A percentile compares a stretch with the other conserved stretches of the same genome.
phyloP scores from a whole-genome alignment of 2,113 vertebrate genomes.

The Callaeas wilsoni region DNA sequence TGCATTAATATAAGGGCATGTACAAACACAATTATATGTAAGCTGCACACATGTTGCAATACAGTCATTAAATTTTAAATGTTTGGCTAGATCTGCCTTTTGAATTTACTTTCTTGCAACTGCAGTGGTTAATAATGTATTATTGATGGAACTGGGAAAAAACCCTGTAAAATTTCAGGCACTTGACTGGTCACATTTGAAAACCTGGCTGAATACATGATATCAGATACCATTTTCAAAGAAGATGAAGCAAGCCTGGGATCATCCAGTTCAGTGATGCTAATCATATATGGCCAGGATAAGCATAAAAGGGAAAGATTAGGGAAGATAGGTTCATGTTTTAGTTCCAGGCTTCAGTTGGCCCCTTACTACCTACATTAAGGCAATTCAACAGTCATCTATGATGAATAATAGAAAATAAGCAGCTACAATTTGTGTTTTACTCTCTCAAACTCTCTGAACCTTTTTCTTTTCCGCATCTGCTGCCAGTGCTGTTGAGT shows the following conservation, averaged over 20 bases:
- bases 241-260: background rate
- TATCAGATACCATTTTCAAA: background rate
- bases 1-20: background rate
- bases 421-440: background rate
- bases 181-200: background rate
- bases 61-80: background rate
- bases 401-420: background rate
- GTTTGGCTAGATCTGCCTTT: slow-evolving; percentile 16
- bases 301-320: background rate
- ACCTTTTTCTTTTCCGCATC: slow-evolving; percentile 1
- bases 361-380: background rate
- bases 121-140: slow-evolving; percentile 33
- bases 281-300: background rate
- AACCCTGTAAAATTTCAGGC: background rate
- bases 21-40: background rate
- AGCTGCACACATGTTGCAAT: background rate
- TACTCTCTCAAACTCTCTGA: background rate
- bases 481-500: slow-evolving; percentile 26
- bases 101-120: slow-evolving; percentile 40
- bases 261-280: background rate
- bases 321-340: background rate
- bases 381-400: background rate
- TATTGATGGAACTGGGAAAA: background rate
- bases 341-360: background rate
- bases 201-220: background rate